Evolutionary conservation across 1,140 invertebrate genomes (phyloP).

Genomic region (Drosophila gunungcola): DNA sequence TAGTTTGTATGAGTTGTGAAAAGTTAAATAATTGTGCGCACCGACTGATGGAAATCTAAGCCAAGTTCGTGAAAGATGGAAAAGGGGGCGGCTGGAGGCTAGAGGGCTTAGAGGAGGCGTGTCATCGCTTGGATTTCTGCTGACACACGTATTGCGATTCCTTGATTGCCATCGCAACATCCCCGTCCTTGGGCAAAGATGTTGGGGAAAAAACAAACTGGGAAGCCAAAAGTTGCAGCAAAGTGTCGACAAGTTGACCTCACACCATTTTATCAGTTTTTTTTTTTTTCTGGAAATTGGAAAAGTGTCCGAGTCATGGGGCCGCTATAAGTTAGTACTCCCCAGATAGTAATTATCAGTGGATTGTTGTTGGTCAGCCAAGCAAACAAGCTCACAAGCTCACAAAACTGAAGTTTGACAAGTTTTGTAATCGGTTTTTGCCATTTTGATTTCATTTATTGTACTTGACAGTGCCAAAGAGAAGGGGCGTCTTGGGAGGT

Average conservation of each 20-base stretch:
- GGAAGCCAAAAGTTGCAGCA: constrained; percentile 50
- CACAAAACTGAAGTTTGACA: constrained; percentile 67
- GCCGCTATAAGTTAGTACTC: constrained; percentile 74
- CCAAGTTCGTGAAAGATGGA: not conserved
- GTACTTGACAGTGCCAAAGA: constrained; percentile 30
- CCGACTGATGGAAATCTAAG: constrained; percentile 12
- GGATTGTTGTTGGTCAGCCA: constrained; percentile 68
- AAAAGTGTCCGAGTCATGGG: constrained; percentile 43
- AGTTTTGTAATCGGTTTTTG: constrained; percentile 76
- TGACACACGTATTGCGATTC: constrained; percentile 59
- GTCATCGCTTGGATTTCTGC: constrained; percentile 45
- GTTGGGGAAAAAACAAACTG: constrained; percentile 14
- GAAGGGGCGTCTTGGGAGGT: not conserved
- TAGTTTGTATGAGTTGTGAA: constrained; percentile 76
- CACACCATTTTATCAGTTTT: constrained; percentile 7
- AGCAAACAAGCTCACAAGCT: not conserved
- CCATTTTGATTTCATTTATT: constrained; percentile 76
- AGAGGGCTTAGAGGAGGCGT: not conserved
- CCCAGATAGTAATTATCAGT: constrained; percentile 82
- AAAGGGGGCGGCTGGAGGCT: not conserved
- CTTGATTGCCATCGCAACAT: constrained; percentile 52
- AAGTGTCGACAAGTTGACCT: constrained; percentile 57
- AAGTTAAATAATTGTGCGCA: constrained; percentile 74
- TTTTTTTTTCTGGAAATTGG: constrained; percentile 28
- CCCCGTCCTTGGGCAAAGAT: not conserved